These are phyloP conservation scores for Leucoraja erinaceus DNA, from an alignment of 2,113 vertebrate species.

Conservation along the genomic window DNA sequence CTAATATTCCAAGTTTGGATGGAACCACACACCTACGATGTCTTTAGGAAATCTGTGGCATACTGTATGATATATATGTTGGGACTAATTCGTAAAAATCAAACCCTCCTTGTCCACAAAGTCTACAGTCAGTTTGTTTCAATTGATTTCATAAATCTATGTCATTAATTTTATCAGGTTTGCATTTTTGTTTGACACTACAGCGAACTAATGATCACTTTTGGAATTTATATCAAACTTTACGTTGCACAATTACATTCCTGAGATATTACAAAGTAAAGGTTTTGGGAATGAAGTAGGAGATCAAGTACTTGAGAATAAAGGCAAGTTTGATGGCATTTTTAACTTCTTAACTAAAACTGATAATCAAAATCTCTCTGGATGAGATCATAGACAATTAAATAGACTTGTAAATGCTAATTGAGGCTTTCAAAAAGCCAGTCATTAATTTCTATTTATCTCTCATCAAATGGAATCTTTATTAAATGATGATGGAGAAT, in stretches of 20 bases:
- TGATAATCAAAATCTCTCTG: not conserved
- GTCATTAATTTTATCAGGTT: not conserved
- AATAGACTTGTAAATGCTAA: not conserved
- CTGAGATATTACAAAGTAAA: not conserved
- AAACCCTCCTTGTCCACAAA: conserved; percentile 73
- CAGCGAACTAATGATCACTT: not conserved
- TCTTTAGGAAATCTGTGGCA: conserved; percentile 74
- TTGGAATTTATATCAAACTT: not conserved
- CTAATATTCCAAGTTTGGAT: conserved; percentile 77
- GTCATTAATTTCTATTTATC: not conserved
- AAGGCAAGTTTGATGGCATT: conserved; percentile 1
- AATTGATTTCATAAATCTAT: not conserved
- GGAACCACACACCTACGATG: conserved; percentile 73
- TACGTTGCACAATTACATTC: not conserved
- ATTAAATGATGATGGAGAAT: not conserved
- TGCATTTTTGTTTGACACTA: not conserved
- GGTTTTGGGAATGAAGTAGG: not conserved
- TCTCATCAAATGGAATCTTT: not conserved
- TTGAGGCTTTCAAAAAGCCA: not conserved
- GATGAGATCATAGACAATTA: not conserved
- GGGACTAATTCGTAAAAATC: conserved; percentile 74
- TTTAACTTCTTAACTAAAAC: not conserved
- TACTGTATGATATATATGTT: conserved; percentile 89
- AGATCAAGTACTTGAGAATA: not conserved
- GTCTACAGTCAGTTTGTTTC: not conserved